phyloP scores from a whole-genome alignment of 2,113 vertebrate genomes.

The Noturus placidus region DNA sequence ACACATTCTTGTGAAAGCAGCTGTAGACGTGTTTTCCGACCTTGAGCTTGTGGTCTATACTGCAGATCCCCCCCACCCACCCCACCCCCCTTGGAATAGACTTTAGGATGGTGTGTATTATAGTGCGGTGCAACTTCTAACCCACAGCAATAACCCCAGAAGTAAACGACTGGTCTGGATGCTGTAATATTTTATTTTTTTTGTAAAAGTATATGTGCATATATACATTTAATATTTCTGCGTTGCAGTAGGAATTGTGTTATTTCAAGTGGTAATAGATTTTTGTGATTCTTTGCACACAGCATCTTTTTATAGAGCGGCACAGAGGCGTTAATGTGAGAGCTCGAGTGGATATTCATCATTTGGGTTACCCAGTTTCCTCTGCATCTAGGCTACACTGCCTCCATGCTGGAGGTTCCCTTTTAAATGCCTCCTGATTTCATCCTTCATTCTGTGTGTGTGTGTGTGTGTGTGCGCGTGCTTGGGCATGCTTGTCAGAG shows the following conservation, averaged over 20 bases:
- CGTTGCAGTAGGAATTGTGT: not conserved
- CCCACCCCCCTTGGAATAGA: not conserved
- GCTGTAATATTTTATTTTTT: not conserved
- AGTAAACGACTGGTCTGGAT: not conserved
- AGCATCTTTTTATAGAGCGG: not conserved
- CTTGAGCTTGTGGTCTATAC: not conserved
- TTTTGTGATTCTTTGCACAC: not conserved
- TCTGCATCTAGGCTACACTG: conserved; percentile 43
- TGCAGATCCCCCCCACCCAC: no score
- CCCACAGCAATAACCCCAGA: not conserved
- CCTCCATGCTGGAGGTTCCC: conserved; percentile 28
- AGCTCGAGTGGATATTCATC: conserved; percentile 32
- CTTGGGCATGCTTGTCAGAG: not conserved
- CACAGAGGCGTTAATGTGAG: not conserved
- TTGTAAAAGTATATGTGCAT: not conserved
- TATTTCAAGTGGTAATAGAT: not conserved
- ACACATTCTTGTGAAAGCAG: not conserved
- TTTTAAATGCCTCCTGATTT: not conserved
- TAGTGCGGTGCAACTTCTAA: not conserved
- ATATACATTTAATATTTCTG: not conserved
- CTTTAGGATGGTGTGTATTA: not conserved
- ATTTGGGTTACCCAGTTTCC: conserved; percentile 53
- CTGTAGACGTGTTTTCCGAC: not conserved
- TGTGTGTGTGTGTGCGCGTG: not conserved
- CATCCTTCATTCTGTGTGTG: not conserved